Percentiles rank a stretch among this genome's conserved stretches.
Evolutionary conservation across 2,797 vertebrate genomes (phyloP).

Genomic region (Thripadectes ignobilis): DNA sequence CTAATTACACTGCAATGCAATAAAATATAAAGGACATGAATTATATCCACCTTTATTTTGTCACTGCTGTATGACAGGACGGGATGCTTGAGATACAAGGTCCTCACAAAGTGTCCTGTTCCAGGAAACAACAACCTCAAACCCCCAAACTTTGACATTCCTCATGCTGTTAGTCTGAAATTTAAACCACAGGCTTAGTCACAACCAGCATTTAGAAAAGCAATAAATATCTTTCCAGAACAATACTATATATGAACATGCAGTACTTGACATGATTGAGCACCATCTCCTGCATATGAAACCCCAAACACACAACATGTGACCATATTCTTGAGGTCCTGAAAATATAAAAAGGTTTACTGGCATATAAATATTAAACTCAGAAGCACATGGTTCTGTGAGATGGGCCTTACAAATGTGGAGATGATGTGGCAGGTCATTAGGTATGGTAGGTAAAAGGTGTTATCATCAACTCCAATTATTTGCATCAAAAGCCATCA

Average conservation of each 20-base stretch:
- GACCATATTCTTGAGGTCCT: neutral
- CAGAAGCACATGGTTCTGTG: neutral
- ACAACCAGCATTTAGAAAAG: neutral
- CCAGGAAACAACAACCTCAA: neutral
- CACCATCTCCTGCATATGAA: neutral
- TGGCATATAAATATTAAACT: neutral
- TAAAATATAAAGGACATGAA: neutral
- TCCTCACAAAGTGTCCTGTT: neutral
- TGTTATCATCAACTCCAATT: neutral
- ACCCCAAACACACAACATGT: neutral
- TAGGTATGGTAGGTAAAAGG: neutral
- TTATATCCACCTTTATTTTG: neutral
- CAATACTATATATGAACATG: neutral
- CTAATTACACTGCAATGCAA: neutral
- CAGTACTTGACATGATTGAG: neutral
- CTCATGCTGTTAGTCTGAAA: neutral
- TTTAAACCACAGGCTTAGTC: neutral
- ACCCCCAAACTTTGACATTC: neutral
- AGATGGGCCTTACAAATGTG: neutral
- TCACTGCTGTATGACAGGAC: neutral
- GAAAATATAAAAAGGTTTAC: neutral
- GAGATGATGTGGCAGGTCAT: neutral
- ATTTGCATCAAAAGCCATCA: neutral
- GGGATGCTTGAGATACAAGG: neutral
- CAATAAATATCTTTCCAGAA: neutral